phyloP scores from a whole-genome alignment of 2,113 vertebrate species.

The Tautogolabrus adspersus region DNA sequence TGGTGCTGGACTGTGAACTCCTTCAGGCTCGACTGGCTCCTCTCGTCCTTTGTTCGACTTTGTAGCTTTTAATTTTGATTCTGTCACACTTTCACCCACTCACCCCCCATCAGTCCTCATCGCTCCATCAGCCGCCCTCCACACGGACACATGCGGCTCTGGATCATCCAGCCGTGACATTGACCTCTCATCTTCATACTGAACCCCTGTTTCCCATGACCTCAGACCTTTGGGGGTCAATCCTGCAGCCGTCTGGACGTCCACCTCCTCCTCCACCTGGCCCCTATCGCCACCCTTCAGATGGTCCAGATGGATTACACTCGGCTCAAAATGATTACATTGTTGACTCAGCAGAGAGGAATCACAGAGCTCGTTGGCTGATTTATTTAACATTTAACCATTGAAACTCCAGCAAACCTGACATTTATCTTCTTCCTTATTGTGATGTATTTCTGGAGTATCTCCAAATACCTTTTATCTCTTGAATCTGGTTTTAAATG shows the following conservation, averaged over 20 bases:
- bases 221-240: constrained; percentile 68
- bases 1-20: constrained; percentile 3
- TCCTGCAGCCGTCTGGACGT: constrained; percentile 70
- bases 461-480: too few relatives aligned
- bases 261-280: constrained; percentile 49
- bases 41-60: constrained; percentile 38
- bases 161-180: constrained; percentile 67
- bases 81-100: constrained; percentile 6
- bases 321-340: constrained; percentile 29
- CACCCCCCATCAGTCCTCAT: not conserved
- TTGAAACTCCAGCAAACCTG: too few relatives aligned
- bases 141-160: constrained; percentile 45
- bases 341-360: constrained; percentile 22
- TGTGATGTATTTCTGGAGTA: too few relatives aligned
- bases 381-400: too few relatives aligned
- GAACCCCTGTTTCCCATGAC: constrained; percentile 75
- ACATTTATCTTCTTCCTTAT: too few relatives aligned
- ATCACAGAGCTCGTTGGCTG: not conserved
- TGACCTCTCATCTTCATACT: constrained; percentile 71
- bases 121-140: constrained; percentile 9
- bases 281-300: constrained; percentile 48
- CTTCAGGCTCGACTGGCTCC: not conserved
- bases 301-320: constrained; percentile 54
- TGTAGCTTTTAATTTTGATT: constrained; percentile 54
- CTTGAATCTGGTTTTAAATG: too few relatives aligned